Conservation (phyloP, 2,888 invertebrate species). For the Trichogramma evanescens region DNA sequence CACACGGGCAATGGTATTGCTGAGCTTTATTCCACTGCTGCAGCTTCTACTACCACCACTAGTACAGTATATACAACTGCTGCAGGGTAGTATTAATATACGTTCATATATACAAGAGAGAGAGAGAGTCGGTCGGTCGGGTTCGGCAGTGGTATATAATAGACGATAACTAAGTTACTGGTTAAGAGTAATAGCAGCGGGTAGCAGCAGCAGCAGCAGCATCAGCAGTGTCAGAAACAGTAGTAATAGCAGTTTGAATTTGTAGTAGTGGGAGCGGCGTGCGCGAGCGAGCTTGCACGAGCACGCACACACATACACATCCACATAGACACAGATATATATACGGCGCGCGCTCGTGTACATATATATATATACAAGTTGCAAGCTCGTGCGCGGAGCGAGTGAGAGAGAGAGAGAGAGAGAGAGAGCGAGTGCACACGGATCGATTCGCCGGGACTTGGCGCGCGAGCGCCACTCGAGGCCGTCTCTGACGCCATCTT, state of each 20-base stretch:
- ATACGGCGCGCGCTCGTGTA: background rate
- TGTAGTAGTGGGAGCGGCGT: too few species aligned
- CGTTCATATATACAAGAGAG: background rate
- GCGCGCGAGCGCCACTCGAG: slow-evolving; percentile 13
- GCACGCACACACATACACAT: too few species aligned
- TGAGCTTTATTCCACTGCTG: background rate
- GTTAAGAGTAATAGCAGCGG: too few species aligned
- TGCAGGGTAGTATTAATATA: background rate
- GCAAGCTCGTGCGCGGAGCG: background rate
- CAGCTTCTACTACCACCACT: background rate
- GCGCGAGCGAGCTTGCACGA: too few species aligned
- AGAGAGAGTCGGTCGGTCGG: too few species aligned
- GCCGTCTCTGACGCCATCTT: slow-evolving; percentile 14
- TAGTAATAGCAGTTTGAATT: too few species aligned
- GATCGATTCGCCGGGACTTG: background rate
- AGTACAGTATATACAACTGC: background rate
- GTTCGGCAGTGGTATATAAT: too few species aligned
- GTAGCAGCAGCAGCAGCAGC: too few species aligned
- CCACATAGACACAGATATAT: too few species aligned
- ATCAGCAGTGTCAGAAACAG: too few species aligned
- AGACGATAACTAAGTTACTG: too few species aligned
- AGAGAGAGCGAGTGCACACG: background rate
- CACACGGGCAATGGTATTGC: too few species aligned
- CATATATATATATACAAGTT: background rate
- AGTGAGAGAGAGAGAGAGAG: background rate